Evolutionary conservation across 2,888 invertebrate species (phyloP), one percentile per base, ranked within the genome.

Genomic region (Phengaris arion): DNA sequence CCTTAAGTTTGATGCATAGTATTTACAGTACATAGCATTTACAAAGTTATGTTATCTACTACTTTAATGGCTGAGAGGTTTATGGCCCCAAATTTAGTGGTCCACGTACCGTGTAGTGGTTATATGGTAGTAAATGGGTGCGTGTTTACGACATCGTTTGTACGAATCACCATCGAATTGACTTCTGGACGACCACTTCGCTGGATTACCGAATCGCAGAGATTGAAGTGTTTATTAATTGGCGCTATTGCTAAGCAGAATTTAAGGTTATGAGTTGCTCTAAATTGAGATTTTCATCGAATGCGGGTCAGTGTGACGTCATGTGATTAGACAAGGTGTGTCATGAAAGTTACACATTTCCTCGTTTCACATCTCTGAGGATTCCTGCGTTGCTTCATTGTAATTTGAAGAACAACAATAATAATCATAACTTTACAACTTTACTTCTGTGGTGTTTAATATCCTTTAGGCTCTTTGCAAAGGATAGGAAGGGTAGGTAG

Each of bases 111-210:
- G 72, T 72, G 72, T 72, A 72, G 52, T 54, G 52, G 54, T 72
- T 35, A 52, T 52, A 51, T 51, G n/a, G 35, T 72, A 54, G 72
- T 72, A 72, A 72, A 72, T 52, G 54, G 54, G 72, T 52, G 52
- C 72, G 72, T 72, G 72, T 72, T 72, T 72, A 72, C 72, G 72
- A 52, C 72, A 35, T 52, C 72, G 72, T 72, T 70, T 72, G 72
- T 72, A 12, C 72, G 6, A 64, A 15, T 64, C 15, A 70, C 48
- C 51, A 64, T 64, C 64, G 69, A 51, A 46, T 15, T 15, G 70
- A 70, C 48, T 70, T 15, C 48, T 46, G 46, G 15, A 68, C 46
- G 15, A 69, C 46, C n/a, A 46, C 46, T 46, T 48, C 48, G 46
- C 8, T n/a, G 46, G 69, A n/a, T 46, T n/a, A 48, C 69, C 46